Evolutionary conservation across 1,140 invertebrate species (phyloP), one percentile per base, ranked within the genome.

Genomic region (Calosoma granatense): DNA sequence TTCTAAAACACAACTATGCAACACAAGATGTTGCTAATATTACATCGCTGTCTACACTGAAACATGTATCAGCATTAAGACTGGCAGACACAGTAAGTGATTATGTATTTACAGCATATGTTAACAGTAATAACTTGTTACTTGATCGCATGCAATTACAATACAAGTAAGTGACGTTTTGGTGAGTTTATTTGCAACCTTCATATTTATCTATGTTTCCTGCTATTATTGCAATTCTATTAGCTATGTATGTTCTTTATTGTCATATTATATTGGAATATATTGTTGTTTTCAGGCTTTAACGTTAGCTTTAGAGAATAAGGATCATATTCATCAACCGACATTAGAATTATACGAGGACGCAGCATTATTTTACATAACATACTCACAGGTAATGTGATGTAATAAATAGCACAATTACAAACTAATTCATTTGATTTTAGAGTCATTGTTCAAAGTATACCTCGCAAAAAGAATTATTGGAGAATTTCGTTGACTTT

Each of bases 381-480:
- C 69, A 12, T 75, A 74, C 61, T 66, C 70, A 2, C 76, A 76
- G 67, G 74, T 74, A 70, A 59, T 59, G n/a, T n/a, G n/a, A n/a
- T n/a, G n/a, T n/a, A n/a, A n/a, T n/a, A n/a, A n/a, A n/a, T n/a
- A n/a, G n/a, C n/a, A n/a, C n/a, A n/a, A n/a, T n/a, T n/a, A n/a
- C n/a, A n/a, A n/a, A n/a, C n/a, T 53, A 41, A 53, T 59, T 57
- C 54, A 53, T 53, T 57, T 63, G n/a, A 12, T 65, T 64, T 59
- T 56, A 70, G 67, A 64, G 58, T 55, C 55, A 65, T 30, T 70
- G 68, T 55, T 61, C 65, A 11, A 55, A 64, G 1, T 63, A 61
- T 14, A 66, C 60, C 9, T 30, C 57, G 26, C 56, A 67, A 55
- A 57, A 67, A 57, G 56, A 63, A 30, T 56, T 60, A 20, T 58